Conservation (phyloP, 2,797 vertebrate species). For the Poeciliopsis paucimaculata region DNA sequence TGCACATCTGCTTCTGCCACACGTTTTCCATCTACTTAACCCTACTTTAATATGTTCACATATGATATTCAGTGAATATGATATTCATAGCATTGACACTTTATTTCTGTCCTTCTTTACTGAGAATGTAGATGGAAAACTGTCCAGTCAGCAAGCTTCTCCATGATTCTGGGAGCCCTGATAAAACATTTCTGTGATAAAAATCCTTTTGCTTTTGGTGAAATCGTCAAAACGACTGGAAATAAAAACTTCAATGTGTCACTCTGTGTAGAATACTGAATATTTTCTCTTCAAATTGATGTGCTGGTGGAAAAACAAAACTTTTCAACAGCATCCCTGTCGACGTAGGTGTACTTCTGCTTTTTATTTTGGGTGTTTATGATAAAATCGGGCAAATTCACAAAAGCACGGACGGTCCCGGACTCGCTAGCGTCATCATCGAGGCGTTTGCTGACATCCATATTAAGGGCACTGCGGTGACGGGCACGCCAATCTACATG, state of each 20-base stretch:
- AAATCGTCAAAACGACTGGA: not conserved
- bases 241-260: not conserved
- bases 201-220: not conserved
- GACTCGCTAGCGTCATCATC: not conserved
- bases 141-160: not conserved
- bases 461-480: not conserved
- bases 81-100: too few relatives aligned
- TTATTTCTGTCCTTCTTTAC: not conserved
- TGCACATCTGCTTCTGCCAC: not conserved
- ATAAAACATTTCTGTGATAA: not conserved
- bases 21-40: not conserved
- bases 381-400: not conserved
- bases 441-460: not conserved
- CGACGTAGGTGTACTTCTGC: not conserved
- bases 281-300: not conserved
- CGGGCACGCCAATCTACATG: constrained; percentile 5
- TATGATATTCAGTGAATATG: not conserved
- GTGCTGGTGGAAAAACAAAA: not conserved
- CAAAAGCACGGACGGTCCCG: not conserved
- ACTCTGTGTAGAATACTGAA: not conserved
- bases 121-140: not conserved
- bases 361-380: not conserved
- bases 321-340: not conserved
- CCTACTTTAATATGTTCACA: not conserved
- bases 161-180: not conserved